Evolutionary conservation across 2,888 invertebrate species (phyloP).

Genomic region (Trachelus tabidus): DNA sequence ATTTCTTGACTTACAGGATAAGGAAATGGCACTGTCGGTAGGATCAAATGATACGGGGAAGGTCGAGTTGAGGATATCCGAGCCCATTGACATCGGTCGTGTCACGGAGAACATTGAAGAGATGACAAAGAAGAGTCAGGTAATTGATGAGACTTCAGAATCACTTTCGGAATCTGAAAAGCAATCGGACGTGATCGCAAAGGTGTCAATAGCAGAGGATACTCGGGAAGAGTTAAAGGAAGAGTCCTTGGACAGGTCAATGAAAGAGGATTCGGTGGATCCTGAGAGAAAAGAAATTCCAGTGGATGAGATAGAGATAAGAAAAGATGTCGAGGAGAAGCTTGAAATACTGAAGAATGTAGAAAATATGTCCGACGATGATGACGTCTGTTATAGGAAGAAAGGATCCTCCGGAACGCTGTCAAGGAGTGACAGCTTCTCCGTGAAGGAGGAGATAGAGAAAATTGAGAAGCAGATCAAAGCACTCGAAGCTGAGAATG

Average conservation of each 20-base stretch:
- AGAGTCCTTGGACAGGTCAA: conserved; percentile 50
- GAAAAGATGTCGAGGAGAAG: conserved; percentile 61
- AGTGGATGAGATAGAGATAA: conserved; percentile 68
- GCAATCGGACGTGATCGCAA: not conserved
- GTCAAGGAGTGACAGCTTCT: conserved; percentile 53
- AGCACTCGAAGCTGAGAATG: conserved; percentile 44
- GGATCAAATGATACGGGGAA: not conserved
- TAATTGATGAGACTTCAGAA: conserved; percentile 7
- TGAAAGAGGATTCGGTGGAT: conserved; percentile 11
- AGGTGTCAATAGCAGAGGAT: conserved; percentile 28
- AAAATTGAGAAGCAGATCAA: conserved; percentile 60
- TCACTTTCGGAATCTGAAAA: not conserved
- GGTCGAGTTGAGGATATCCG: conserved; percentile 35
- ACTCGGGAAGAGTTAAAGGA: conserved; percentile 64
- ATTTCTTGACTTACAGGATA: conserved; percentile 25
- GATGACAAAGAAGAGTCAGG: conserved; percentile 41
- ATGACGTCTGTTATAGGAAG: conserved; percentile 19
- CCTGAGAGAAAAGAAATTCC: conserved; percentile 26
- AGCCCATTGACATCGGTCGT: conserved; percentile 41
- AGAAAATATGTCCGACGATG: conserved; percentile 43
- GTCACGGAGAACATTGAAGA: conserved; percentile 49
- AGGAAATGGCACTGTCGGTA: not conserved
- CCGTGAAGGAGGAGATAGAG: conserved; percentile 58
- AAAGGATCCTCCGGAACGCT: conserved; percentile 36
- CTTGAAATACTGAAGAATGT: conserved; percentile 68